These are phyloP conservation scores for Agriotes lineatus DNA, from an alignment of 2,888 invertebrate genomes.

Conservation along the genomic window DNA sequence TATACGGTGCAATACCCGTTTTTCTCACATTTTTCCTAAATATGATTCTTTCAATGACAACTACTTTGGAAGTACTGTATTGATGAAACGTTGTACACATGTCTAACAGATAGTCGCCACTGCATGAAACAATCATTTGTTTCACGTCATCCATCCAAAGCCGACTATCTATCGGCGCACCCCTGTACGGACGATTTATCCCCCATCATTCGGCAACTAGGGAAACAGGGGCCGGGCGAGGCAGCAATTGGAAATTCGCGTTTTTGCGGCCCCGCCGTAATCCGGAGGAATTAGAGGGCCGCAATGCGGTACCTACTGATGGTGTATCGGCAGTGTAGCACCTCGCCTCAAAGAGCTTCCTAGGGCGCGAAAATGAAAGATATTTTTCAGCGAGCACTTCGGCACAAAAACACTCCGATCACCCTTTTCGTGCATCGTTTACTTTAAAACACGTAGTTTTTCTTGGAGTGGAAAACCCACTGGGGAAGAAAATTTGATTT, in stretches of 20 bases:
- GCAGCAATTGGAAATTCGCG: slow-evolving; percentile 38
- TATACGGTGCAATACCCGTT: too few relatives aligned
- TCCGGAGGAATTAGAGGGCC: slow-evolving; percentile 33
- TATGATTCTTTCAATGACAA: too few relatives aligned
- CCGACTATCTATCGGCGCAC: too few relatives aligned
- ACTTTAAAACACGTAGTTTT: slow-evolving; percentile 54
- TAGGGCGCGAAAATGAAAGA: slow-evolving; percentile 32
- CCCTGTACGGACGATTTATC: too few relatives aligned
- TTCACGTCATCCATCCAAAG: too few relatives aligned
- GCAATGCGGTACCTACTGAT: slow-evolving; percentile 33
- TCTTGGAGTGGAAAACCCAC: slow-evolving; percentile 52
- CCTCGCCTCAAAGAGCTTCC: slow-evolving; percentile 19
- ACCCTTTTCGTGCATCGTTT: slow-evolving; percentile 53
- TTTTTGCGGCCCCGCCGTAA: slow-evolving; percentile 32
- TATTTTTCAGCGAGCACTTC: slow-evolving; percentile 35
- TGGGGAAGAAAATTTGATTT: slow-evolving; percentile 58
- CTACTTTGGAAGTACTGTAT: too few relatives aligned
- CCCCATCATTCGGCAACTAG: too few relatives aligned
- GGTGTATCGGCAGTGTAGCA: slow-evolving; percentile 15
- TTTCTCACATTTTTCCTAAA: too few relatives aligned
- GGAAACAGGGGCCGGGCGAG: slow-evolving; percentile 10
- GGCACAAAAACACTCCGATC: slow-evolving; percentile 39
- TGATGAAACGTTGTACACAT: too few relatives aligned
- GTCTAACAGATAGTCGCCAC: too few relatives aligned
- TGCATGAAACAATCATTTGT: too few relatives aligned